These are phyloP conservation scores for Penaeus japonicus DNA, from an alignment of 1,140 invertebrate species.

Conservation along the genomic window DNA sequence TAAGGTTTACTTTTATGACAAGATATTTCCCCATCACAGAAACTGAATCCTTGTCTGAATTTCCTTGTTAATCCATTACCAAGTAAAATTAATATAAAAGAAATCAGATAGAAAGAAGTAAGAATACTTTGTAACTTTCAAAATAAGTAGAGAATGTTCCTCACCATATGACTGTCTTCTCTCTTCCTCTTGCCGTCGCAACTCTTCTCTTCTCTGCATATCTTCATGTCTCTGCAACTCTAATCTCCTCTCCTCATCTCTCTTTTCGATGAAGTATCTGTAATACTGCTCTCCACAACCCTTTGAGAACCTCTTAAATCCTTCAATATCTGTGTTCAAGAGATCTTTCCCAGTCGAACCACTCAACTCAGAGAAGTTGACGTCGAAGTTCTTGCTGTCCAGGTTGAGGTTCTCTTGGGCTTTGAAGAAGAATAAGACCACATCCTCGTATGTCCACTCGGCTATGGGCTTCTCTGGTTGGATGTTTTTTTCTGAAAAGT, in stretches of 20 bases:
- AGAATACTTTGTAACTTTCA: no score
- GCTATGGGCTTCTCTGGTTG: neutral
- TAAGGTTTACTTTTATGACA: no score
- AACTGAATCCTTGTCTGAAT: no score
- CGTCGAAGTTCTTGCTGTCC: neutral
- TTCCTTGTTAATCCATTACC: no score
- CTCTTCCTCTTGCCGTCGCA: neutral
- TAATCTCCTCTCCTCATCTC: neutral
- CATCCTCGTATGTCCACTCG: slow-evolving; percentile 10
- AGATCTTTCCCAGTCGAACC: neutral
- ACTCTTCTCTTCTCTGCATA: neutral
- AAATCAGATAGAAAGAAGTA: no score
- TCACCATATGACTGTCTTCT: neutral
- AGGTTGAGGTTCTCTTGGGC: neutral
- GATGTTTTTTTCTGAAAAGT: no score
- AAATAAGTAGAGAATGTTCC: neutral
- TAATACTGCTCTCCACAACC: neutral
- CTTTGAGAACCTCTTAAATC: neutral
- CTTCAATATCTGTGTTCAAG: neutral
- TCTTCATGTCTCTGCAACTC: neutral
- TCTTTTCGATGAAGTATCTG: neutral
- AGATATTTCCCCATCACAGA: no score
- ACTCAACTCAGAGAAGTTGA: slow-evolving; percentile 19
- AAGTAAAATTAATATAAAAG: no score
- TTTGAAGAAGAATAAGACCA: slow-evolving; percentile 14